Evolutionary conservation across 2,113 vertebrate species (phyloP).

Genomic region (Podarcis cretensis): DNA sequence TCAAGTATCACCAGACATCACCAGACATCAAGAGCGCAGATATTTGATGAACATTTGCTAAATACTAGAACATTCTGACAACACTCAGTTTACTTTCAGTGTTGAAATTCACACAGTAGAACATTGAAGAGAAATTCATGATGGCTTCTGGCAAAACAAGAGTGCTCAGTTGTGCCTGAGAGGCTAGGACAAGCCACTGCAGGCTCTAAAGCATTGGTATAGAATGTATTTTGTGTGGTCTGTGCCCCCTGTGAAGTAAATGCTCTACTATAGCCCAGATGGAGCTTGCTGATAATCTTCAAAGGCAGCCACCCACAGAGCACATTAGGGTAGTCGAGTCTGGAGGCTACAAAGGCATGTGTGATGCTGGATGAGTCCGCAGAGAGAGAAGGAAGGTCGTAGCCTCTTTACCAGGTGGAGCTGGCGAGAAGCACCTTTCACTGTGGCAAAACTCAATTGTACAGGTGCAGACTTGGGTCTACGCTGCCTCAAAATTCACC

Average conservation of each 20-base stretch:
- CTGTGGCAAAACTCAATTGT: not conserved
- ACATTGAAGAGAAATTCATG: not conserved
- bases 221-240: not conserved
- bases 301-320: constrained; percentile 1
- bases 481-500: not conserved
- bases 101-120: not conserved
- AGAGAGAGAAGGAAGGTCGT: not conserved
- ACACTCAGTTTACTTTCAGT: not conserved
- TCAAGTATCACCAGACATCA: not conserved
- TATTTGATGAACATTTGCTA: not conserved
- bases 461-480: not conserved
- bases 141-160: not conserved
- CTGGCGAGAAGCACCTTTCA: not conserved
- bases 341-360: constrained; percentile 1
- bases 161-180: not conserved
- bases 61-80: too few species aligned
- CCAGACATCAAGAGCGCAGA: not conserved
- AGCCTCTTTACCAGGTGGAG: not conserved
- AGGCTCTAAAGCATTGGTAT: not conserved
- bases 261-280: not conserved
- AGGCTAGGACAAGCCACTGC: not conserved
- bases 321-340: not conserved
- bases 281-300: constrained; percentile 7
- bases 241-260: not conserved
- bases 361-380: not conserved